Conservation (phyloP, 1,140 invertebrate species). For the Drosophila pseudoobscura region DNA sequence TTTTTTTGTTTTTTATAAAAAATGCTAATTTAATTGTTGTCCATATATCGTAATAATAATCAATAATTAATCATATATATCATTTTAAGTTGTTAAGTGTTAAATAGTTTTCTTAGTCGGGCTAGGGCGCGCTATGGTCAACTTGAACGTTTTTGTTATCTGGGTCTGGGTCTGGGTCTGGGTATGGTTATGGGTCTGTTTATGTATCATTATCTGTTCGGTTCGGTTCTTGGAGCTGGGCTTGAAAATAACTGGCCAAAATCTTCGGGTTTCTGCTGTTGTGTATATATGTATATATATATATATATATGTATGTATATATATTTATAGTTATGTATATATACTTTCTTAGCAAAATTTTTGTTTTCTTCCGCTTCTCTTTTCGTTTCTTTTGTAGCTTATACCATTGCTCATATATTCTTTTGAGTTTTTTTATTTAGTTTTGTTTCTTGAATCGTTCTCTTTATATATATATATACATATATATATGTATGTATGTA, state of each 20-base stretch:
- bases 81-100: constrained; percentile 28
- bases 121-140: constrained; percentile 65
- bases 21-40: constrained; percentile 41
- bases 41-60: constrained; percentile 16
- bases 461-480: constrained; percentile 30
- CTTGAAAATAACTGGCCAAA: constrained; percentile 58
- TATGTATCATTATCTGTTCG: constrained; percentile 26
- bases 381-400: constrained; percentile 48
- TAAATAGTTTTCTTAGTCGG: constrained; percentile 48
- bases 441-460: constrained; percentile 28
- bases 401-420: constrained; percentile 51
- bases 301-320: constrained; percentile 34
- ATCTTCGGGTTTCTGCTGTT: constrained; percentile 39
- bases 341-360: constrained; percentile 68
- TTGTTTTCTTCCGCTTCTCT: constrained; percentile 16
- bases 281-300: constrained; percentile 49
- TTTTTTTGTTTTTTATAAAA: constrained; percentile 37
- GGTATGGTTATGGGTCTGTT: not conserved
- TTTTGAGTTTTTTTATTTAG: constrained; percentile 43
- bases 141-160: constrained; percentile 28
- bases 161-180: not conserved
- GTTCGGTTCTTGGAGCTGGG: constrained; percentile 35
- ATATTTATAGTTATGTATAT: constrained; percentile 48
- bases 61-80: constrained; percentile 39
- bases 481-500: constrained; percentile 61